phyloP scores from a whole-genome alignment of 2,797 vertebrate genomes.

The Petrocephalus schoutedeni region DNA sequence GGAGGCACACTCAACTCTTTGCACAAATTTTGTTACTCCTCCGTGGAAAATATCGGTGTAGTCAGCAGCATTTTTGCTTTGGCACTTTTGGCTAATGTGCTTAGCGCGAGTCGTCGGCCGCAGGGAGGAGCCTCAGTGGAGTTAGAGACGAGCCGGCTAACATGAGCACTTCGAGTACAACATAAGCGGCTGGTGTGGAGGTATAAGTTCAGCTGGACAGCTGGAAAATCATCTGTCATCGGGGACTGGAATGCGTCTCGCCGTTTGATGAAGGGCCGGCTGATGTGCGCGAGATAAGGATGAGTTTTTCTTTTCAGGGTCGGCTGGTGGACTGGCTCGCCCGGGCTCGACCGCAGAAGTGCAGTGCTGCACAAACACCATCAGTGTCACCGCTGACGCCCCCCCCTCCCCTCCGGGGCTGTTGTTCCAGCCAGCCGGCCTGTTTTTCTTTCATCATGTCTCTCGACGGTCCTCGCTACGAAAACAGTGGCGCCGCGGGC shows the following conservation, averaged over 20 bases:
- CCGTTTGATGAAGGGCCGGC: background rate
- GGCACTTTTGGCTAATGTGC: background rate
- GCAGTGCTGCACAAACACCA: conserved; percentile 14
- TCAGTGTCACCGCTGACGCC: background rate
- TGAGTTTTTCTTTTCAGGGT: background rate
- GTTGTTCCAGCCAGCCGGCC: conserved; percentile 37
- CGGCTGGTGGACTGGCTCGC: background rate
- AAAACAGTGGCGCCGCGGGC: conserved; percentile 26
- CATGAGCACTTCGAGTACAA: background rate
- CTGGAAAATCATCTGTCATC: background rate
- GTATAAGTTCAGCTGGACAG: background rate
- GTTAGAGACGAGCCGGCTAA: background rate
- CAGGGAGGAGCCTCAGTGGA: background rate
- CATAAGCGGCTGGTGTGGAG: too few species aligned
- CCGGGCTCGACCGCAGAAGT: background rate
- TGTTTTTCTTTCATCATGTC: conserved; percentile 19
- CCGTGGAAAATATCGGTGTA: background rate
- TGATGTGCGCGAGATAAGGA: background rate
- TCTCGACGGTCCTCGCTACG: conserved; percentile 32
- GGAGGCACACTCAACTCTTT: background rate
- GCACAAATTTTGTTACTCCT: background rate
- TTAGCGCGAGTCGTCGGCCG: background rate
- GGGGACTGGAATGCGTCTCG: background rate
- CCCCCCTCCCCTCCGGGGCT: background rate
- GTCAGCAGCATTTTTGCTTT: background rate